Conservation (phyloP, 2,888 invertebrate genomes). For the Nomada goodeniana region DNA sequence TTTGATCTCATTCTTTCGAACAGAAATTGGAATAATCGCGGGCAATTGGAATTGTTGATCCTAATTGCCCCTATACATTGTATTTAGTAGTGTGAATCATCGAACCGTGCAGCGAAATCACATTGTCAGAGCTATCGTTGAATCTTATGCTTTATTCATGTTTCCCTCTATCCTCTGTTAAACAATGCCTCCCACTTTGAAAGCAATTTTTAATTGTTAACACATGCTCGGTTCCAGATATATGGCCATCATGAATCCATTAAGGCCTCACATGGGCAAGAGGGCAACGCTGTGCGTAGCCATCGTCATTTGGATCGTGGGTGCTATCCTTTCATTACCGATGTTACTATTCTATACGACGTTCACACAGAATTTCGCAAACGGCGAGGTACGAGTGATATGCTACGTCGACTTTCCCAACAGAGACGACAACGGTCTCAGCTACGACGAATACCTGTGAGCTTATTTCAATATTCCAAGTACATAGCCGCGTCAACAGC, state of each 20-base stretch:
- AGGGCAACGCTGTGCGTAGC: slow-evolving; percentile 93
- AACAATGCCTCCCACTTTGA: background rate
- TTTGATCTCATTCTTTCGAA: too few relatives aligned
- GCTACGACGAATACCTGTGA: slow-evolving; percentile 91
- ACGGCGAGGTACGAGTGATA: slow-evolving; percentile 88
- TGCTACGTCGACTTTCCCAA: slow-evolving; percentile 94
- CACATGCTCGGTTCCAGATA: slow-evolving; percentile 88
- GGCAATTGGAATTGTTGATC: too few relatives aligned
- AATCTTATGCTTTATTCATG: too few relatives aligned
- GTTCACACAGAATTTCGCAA: slow-evolving; percentile 86
- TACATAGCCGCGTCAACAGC: background rate
- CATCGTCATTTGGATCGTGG: slow-evolving; percentile 93
- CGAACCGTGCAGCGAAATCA: too few relatives aligned
- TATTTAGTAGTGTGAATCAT: too few relatives aligned
- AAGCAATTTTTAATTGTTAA: background rate
- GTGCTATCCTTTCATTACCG: slow-evolving; percentile 92
- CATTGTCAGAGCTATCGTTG: too few relatives aligned
- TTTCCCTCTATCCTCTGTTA: too few relatives aligned
- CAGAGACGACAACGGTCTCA: slow-evolving; percentile 87
- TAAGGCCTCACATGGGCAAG: slow-evolving; percentile 94
- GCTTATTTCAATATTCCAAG: slow-evolving; percentile 75
- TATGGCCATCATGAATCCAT: slow-evolving; percentile 97
- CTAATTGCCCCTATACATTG: too few relatives aligned
- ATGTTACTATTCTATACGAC: slow-evolving; percentile 94
- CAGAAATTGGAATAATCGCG: too few relatives aligned